A percentile compares a stretch with the other conserved stretches of the same genome.
These are phyloP conservation scores for Istiophorus platypterus DNA, from an alignment of 2,113 vertebrate species.

Conservation along the genomic window DNA sequence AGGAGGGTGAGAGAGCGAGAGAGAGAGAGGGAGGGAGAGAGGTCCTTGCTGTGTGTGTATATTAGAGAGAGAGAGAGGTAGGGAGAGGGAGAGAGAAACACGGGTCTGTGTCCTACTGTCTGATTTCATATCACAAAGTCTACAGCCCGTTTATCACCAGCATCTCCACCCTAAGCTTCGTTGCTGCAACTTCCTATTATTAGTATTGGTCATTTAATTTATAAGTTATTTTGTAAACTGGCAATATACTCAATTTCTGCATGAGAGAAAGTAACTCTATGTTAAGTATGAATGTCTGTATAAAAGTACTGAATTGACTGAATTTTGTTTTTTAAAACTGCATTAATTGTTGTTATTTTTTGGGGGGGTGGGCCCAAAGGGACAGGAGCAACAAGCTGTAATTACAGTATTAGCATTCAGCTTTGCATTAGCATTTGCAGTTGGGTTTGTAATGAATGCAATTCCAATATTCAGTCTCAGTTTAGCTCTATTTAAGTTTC, in stretches of 20 bases:
- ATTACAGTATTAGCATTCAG: not conserved
- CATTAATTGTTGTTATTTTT: not conserved
- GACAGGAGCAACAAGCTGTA: not conserved
- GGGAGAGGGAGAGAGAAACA: not conserved
- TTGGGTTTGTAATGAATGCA: not conserved
- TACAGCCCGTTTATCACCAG: constrained; percentile 6
- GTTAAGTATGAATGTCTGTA: not conserved
- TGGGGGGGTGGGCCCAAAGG: too few species aligned
- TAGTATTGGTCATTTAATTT: not conserved
- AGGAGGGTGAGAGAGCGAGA: constrained; percentile 15
- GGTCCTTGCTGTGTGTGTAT: constrained; percentile 10
- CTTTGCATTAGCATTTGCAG: not conserved
- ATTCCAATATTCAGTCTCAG: not conserved
- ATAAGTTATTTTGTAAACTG: not conserved
- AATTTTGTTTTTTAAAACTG: not conserved
- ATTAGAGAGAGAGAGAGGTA: not conserved
- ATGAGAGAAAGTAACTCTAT: not conserved
- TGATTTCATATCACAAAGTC: constrained; percentile 26
- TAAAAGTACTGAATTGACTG: not conserved
- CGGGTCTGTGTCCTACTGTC: constrained; percentile 38
- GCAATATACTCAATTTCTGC: not conserved
- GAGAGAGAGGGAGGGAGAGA: not conserved
- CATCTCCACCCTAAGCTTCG: not conserved
- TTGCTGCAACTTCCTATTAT: not conserved
- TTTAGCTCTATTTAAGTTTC: not conserved